Percentiles rank a stretch among this genome's conserved stretches.
Evolutionary conservation across 2,888 invertebrate genomes (phyloP).

Genomic region (Dromius quadrimaculatus): DNA sequence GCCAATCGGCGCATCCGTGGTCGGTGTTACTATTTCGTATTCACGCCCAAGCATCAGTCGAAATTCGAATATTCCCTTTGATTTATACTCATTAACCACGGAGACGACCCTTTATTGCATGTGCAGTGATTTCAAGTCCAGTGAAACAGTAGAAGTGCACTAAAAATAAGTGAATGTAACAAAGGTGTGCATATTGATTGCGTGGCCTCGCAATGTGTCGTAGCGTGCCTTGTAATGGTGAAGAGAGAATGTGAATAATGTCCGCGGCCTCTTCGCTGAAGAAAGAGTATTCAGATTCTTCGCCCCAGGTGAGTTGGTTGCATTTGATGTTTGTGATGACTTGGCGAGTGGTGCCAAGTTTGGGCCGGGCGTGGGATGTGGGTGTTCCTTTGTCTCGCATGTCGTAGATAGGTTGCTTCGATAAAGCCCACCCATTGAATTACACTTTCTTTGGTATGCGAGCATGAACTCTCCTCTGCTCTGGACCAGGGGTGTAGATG

Average conservation of each 20-base stretch:
- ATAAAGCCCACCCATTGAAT: slow-evolving; percentile 52
- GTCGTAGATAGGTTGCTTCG: slow-evolving; percentile 49
- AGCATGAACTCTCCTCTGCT: slow-evolving; percentile 24
- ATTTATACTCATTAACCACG: slow-evolving; percentile 41
- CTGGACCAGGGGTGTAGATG: slow-evolving; percentile 40
- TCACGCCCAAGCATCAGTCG: slow-evolving; percentile 53
- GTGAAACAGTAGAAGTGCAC: background rate
- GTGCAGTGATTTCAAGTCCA: slow-evolving; percentile 4
- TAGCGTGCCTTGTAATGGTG: slow-evolving; percentile 42
- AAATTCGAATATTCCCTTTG: slow-evolving; percentile 45
- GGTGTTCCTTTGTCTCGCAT: slow-evolving; percentile 61
- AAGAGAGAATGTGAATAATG: slow-evolving; percentile 26
- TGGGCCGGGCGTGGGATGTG: slow-evolving; percentile 58
- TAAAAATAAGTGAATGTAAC: slow-evolving; percentile 11
- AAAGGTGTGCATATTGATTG: slow-evolving; percentile 20
- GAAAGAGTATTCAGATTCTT: slow-evolving; percentile 16
- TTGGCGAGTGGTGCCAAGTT: slow-evolving; percentile 30
- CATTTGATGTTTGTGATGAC: background rate
- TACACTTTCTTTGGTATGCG: slow-evolving; percentile 46
- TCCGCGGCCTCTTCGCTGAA: slow-evolving; percentile 12
- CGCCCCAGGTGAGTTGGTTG: slow-evolving; percentile 26
- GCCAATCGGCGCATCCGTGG: slow-evolving; percentile 55
- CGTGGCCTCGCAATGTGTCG: slow-evolving; percentile 37
- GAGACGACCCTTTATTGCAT: slow-evolving; percentile 1
- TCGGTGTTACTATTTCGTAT: slow-evolving; percentile 52